Conservation (phyloP, 2,113 vertebrate species). For the Sialia sialis region DNA sequence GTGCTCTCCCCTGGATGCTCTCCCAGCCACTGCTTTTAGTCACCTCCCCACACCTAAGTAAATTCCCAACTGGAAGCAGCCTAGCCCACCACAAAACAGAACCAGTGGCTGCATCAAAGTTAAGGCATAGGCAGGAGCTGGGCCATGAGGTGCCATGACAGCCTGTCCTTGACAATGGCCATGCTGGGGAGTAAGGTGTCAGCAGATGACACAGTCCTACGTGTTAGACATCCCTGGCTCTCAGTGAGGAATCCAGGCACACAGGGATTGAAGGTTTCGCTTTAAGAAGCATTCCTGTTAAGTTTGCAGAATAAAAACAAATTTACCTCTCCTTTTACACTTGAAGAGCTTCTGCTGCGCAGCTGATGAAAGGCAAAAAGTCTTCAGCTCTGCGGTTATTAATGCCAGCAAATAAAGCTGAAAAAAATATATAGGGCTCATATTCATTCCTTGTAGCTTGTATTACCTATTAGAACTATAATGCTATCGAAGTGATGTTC, state of each 20-base stretch:
- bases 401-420: neutral
- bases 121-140: neutral
- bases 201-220: neutral
- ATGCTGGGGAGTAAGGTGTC: neutral
- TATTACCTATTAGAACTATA: neutral
- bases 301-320: neutral
- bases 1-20: neutral
- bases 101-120: neutral
- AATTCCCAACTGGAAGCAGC: neutral
- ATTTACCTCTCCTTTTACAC: neutral
- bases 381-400: neutral
- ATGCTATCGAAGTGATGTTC: neutral
- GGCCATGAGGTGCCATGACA: rapidly evolving
- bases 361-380: neutral
- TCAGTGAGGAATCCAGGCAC: too few species aligned
- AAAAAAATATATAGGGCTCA: neutral
- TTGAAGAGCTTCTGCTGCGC: neutral
- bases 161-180: neutral
- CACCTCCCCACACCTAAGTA: neutral
- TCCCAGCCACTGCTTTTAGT: neutral
- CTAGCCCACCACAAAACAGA: neutral
- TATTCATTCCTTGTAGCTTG: neutral
- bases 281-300: neutral
- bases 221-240: rapidly evolving
- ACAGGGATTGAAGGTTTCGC: neutral